Percentiles rank a stretch among this genome's conserved stretches.
Evolutionary conservation across 2,797 vertebrate genomes (phyloP).

Genomic region (Linurgus olivaceus): DNA sequence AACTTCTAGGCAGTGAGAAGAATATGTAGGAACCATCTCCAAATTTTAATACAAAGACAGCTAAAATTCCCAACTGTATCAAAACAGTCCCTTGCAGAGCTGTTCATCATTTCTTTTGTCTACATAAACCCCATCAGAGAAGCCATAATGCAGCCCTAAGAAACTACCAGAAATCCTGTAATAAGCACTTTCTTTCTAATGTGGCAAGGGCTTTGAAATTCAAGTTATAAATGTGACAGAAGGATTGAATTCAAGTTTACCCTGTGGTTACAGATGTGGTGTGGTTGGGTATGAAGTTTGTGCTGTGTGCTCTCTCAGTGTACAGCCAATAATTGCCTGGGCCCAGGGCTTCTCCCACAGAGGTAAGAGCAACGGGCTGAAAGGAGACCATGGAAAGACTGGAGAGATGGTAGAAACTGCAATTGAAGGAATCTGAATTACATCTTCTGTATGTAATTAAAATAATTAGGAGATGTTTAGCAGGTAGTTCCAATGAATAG

Average conservation of each 20-base stretch:
- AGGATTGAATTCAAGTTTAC: neutral
- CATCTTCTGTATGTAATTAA: accelerated
- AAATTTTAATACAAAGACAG: slow-evolving; percentile 14
- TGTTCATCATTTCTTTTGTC: slow-evolving; percentile 15
- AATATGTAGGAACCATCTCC: slow-evolving; percentile 4
- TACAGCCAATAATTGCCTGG: neutral
- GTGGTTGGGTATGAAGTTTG: neutral
- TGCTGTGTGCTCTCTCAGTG: neutral
- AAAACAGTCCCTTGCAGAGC: slow-evolving; percentile 22
- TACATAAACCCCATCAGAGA: neutral
- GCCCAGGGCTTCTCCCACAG: neutral
- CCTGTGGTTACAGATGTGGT: neutral
- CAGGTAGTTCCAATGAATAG: neutral
- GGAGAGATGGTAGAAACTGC: neutral
- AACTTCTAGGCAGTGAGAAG: neutral
- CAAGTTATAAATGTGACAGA: neutral
- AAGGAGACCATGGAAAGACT: neutral
- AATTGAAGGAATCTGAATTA: neutral
- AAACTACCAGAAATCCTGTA: neutral
- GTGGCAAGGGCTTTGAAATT: neutral
- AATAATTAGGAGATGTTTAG: neutral
- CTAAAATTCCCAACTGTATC: slow-evolving; percentile 8
- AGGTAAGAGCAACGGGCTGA: neutral
- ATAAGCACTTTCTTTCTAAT: slow-evolving; percentile 10
- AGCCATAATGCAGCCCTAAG: neutral